These are phyloP conservation scores for Gasteruption jaculator DNA, from an alignment of 2,888 invertebrate genomes.

Conservation along the genomic window DNA sequence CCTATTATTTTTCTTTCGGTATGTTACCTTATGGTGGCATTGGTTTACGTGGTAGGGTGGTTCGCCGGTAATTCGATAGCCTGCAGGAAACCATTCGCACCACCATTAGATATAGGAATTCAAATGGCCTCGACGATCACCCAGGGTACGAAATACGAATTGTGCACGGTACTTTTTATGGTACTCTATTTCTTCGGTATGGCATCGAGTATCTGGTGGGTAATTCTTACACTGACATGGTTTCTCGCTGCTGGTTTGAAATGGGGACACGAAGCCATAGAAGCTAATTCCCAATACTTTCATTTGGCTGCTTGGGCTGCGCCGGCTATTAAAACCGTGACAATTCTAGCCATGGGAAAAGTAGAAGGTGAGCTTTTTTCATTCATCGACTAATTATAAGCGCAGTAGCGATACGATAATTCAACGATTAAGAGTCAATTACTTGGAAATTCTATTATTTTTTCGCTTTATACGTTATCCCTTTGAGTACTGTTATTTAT, in stretches of 20 bases:
- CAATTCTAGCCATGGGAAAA: conserved; percentile 90
- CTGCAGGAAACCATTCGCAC: conserved; percentile 77
- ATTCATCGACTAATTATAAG: not conserved
- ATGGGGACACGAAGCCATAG: conserved; percentile 98
- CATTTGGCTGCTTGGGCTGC: conserved; percentile 98
- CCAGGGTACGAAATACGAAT: conserved; percentile 79
- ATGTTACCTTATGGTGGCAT: conserved; percentile 91
- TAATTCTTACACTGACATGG: conserved; percentile 92
- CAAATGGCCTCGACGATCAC: conserved; percentile 80
- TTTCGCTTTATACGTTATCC: too few relatives aligned
- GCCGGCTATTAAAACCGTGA: conserved; percentile 92
- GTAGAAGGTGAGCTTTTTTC: conserved; percentile 73
- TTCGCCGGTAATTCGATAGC: conserved; percentile 77
- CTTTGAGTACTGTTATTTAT: too few relatives aligned
- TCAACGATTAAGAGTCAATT: too few relatives aligned
- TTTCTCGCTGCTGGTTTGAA: conserved; percentile 93
- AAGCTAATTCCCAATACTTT: conserved; percentile 94
- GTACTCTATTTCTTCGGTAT: conserved; percentile 93
- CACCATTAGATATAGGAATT: conserved; percentile 65
- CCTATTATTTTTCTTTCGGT: conserved; percentile 96
- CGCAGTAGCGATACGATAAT: not conserved
- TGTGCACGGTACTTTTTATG: conserved; percentile 94
- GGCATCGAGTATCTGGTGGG: conserved; percentile 98
- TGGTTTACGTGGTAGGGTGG: conserved; percentile 86
- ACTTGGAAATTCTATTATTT: too few relatives aligned